A percentile compares a stretch with the other conserved stretches of the same genome.
Conservation (phyloP, 2,797 vertebrate species). For the Poecile montanus region DNA sequence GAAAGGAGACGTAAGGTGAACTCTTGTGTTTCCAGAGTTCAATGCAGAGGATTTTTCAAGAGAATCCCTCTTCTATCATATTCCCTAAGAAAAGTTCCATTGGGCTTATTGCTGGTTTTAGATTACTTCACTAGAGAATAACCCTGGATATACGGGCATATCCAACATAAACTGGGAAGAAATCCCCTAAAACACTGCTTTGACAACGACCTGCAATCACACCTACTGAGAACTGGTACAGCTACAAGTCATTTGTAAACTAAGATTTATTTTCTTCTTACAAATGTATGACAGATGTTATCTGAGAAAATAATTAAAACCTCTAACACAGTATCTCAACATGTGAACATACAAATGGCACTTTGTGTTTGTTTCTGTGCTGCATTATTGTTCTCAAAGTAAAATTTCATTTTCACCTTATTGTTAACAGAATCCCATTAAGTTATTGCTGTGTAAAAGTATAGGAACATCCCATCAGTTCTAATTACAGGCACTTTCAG, state of each 20-base stretch:
- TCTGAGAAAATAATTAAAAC: constrained; percentile 37
- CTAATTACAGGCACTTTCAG: constrained; percentile 80
- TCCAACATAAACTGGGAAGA: background rate
- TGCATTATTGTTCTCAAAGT: constrained; percentile 51
- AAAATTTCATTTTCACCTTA: constrained; percentile 37
- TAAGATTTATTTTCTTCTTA: background rate
- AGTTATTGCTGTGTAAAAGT: constrained; percentile 80
- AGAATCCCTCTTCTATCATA: background rate
- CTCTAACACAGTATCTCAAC: constrained; percentile 35
- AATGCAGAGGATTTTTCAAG: background rate
- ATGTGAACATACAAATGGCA: constrained; percentile 71
- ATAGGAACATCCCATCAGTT: constrained; percentile 73
- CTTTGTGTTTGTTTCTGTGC: constrained; percentile 72
- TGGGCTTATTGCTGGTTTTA: constrained; percentile 45
- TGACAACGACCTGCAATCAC: constrained; percentile 45
- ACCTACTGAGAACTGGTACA: constrained; percentile 10
- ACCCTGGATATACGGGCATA: background rate
- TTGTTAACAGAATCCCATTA: constrained; percentile 30
- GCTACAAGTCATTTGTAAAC: constrained; percentile 21
- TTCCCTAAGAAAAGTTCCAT: constrained; percentile 11
- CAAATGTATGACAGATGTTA: constrained; percentile 12
- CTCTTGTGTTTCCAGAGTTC: background rate
- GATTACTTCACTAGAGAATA: constrained; percentile 50
- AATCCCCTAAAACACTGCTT: constrained; percentile 7
- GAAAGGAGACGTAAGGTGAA: constrained; percentile 16